Conservation (phyloP, 2,113 vertebrate species). For the Polyodon spathula region DNA sequence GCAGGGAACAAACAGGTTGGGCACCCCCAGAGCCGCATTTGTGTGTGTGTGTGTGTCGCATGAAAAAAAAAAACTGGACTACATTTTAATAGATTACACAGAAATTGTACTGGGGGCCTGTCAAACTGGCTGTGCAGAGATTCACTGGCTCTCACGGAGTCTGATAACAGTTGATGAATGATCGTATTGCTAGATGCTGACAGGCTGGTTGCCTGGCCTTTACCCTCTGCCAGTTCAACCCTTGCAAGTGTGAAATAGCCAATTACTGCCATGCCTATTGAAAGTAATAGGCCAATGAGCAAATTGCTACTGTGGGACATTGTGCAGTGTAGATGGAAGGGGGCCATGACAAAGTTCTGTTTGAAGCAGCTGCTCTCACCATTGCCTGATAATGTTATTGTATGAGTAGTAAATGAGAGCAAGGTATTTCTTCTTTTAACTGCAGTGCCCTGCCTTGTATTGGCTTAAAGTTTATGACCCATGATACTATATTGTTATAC, state of each 20-base stretch:
- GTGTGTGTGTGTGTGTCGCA: neutral
- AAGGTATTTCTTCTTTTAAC: slow-evolving; percentile 59
- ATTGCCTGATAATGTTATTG: slow-evolving; percentile 40
- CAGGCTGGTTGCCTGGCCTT: slow-evolving; percentile 86
- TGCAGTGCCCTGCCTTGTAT: slow-evolving; percentile 67
- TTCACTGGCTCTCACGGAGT: slow-evolving; percentile 61
- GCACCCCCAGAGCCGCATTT: slow-evolving; percentile 17
- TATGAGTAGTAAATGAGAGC: slow-evolving; percentile 45
- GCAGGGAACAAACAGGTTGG: slow-evolving; percentile 31
- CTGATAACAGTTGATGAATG: slow-evolving; percentile 97
- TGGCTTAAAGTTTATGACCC: slow-evolving; percentile 96
- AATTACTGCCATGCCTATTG: slow-evolving; percentile 86
- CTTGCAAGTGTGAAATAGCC: slow-evolving; percentile 97
- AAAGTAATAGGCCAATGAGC: slow-evolving; percentile 90
- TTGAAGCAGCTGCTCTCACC: slow-evolving; percentile 67
- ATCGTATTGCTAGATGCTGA: slow-evolving; percentile 64
- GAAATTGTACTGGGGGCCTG: slow-evolving; percentile 42
- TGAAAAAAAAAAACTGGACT: neutral
- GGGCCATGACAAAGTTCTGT: slow-evolving; percentile 74
- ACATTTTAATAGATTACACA: slow-evolving; percentile 43
- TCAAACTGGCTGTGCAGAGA: slow-evolving; percentile 62
- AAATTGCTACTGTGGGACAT: slow-evolving; percentile 82
- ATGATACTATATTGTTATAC: slow-evolving; percentile 81
- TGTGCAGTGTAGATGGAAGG: slow-evolving; percentile 51
- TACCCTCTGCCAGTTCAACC: slow-evolving; percentile 87